These are phyloP conservation scores for Xestia sexstrigata DNA, from an alignment of 2,888 invertebrate species.

Conservation along the genomic window DNA sequence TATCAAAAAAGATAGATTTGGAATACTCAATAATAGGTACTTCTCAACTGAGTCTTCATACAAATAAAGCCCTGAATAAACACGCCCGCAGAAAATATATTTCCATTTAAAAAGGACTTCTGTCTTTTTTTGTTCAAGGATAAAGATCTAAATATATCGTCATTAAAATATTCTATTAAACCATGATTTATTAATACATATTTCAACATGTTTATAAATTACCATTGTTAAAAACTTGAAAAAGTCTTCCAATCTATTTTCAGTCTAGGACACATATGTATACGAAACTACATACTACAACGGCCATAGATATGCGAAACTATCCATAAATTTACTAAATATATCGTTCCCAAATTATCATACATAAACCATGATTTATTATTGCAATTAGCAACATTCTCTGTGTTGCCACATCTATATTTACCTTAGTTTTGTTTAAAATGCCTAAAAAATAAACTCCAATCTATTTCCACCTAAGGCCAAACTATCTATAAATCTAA, in stretches of 20 bases:
- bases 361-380: slow-evolving; percentile 30
- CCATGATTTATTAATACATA: not conserved
- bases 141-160: not conserved
- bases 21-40: not conserved
- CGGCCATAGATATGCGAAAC: not conserved
- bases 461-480: not conserved
- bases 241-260: not conserved
- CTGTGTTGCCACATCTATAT: not conserved
- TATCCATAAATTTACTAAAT: too few species aligned
- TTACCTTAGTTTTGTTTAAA: not conserved
- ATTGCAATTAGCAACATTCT: slow-evolving; percentile 23
- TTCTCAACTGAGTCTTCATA: not conserved
- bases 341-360: slow-evolving; percentile 1
- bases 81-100: not conserved
- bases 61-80: not conserved
- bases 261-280: not conserved
- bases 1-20: slow-evolving; percentile 1
- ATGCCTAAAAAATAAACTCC: not conserved
- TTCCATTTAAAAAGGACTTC: not conserved
- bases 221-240: not conserved
- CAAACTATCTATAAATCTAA: slow-evolving; percentile 15
- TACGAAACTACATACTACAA: too few species aligned
- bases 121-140: slow-evolving; percentile 3
- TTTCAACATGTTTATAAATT: not conserved
- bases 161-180: not conserved